Evolutionary conservation across 23 tunicate genomes (phyloP), one percentile per base, ranked within the genome.

Genomic region (Ascidia mentula): DNA sequence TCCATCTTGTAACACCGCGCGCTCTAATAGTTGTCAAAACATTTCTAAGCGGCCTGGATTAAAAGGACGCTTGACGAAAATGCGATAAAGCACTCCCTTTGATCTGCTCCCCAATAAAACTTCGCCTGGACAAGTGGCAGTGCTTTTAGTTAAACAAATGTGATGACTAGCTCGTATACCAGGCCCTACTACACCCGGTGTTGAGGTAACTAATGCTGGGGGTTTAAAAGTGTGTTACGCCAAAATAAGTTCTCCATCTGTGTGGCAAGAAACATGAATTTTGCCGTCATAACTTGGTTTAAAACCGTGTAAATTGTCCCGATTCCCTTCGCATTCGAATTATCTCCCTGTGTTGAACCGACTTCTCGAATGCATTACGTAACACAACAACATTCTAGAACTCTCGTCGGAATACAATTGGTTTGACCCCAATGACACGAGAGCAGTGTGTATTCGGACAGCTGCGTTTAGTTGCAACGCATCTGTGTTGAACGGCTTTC

Each of bases 11-110:
- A 53, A 20, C 65, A 28, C 7, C 65, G 24, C n/a, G 1, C 65
- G 65, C 65, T n/a, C 65, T 53, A 53, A 53, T 53, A 53, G 28
- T 53, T 53, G 65, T 53, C 65, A 53, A 53, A 53, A 53, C 65
- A 53, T 6, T 53, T 53, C 24, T 20, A 26, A 6, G 13, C 65
- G 65, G 65, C 65, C 65, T 9, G 65, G 65, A 53, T 53, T 53
- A 53, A 53, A 53, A 53, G 65, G 65, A 53, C 28, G 65, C 65
- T 53, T 53, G 28, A 20, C 65, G 24, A 53, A 53, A 53, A 53
- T 28, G 2, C 65, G 65, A 53, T 53, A 53, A 5, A 26, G 65
- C 28, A 53, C 65, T 53, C 24, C 28, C 65, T 53, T 53, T 53
- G 65, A 53, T 53, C 28, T 53, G 65, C 65, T 53, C 22, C 1